Base-by-base conservation (phyloP, 2,888 invertebrate genomes). In the Agrotis segetum region DNA sequence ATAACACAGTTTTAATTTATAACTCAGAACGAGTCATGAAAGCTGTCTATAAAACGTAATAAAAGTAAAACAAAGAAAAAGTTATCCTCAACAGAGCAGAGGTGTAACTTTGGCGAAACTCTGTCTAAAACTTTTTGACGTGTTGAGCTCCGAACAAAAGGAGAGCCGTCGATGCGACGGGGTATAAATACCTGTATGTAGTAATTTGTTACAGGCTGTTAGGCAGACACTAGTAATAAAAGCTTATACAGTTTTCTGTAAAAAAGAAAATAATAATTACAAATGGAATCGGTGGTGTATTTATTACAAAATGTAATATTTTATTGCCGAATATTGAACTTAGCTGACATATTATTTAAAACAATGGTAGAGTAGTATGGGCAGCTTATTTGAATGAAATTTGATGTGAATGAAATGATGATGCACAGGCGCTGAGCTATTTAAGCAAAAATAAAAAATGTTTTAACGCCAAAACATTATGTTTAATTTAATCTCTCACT, bases 61-160 rank as follows among this genome's bases (percentile, higher is more conserved):
- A 19, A 29, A 67, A 67, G 11, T n/a, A 67, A 55, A 68, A 24
- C 19, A 47, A 47, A 40, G 16, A 53, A 53, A 53, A 67, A 14
- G 11, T 0, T 58, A 9, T 29, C 29, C 44, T 19, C 24, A 50
- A 69, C 40, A 17, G 2, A 58, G n/a, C 40, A 17, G 2, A 58
- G n/a, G 49, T 58, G 17, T 2, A 50, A 58, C 24, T 19, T 19
- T 2, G 9, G 2, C 14, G 9, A 49, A 58, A 44, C 34, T 47
- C 14, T 19, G 29, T 44, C 19, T 0, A 17, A 58, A 16, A 44
- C 16, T 69, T 52, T 58, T 52, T 58, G n/a, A 16, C 2, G 17
- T 17, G 1, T 44, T 46, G 6, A 19, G 29, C 29, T 13, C 16
- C 44, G 50, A 13, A 9, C 11, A 44, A 52, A 58, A 52, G 21